Evolutionary conservation across 2,113 vertebrate genomes (phyloP).

Genomic region (Sorex araneus): DNA sequence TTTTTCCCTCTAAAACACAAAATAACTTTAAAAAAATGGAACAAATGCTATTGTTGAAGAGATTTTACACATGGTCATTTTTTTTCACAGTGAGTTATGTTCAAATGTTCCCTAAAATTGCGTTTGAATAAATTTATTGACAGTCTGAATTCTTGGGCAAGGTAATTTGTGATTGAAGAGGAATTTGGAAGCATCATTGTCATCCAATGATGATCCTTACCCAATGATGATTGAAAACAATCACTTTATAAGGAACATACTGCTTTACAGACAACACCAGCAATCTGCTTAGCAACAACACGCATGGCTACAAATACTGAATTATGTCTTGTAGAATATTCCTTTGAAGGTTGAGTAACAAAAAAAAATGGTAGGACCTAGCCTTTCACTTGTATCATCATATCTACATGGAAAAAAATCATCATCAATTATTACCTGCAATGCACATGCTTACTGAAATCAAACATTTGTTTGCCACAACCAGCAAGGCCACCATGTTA

Average conservation of each 20-base stretch:
- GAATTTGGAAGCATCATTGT: slow-evolving; percentile 9
- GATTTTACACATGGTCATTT: slow-evolving; percentile 29
- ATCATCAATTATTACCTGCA: not conserved
- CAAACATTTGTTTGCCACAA: not conserved
- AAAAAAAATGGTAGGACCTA: slow-evolving; percentile 38
- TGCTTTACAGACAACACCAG: not conserved
- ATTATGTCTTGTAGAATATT: slow-evolving; percentile 9
- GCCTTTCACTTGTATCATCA: not conserved
- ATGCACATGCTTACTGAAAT: not conserved
- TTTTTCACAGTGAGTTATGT: not conserved
- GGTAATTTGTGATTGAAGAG: not conserved
- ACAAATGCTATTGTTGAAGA: slow-evolving; percentile 6
- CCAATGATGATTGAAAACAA: not conserved
- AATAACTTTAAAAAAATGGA: not conserved
- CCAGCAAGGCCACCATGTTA: not conserved
- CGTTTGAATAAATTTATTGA: slow-evolving; percentile 59
- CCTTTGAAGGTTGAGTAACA: not conserved
- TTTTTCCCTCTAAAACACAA: slow-evolving; percentile 58
- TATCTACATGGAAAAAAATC: not conserved
- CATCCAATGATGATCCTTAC: not conserved
- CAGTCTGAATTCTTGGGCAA: slow-evolving; percentile 43
- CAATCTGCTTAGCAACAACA: not conserved
- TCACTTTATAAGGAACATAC: not conserved
- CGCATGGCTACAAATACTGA: slow-evolving; percentile 2
- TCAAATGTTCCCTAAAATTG: slow-evolving; percentile 37